Evolutionary conservation across 2,888 invertebrate species (phyloP).

Genomic region (Pseudococcus longispinus): DNA sequence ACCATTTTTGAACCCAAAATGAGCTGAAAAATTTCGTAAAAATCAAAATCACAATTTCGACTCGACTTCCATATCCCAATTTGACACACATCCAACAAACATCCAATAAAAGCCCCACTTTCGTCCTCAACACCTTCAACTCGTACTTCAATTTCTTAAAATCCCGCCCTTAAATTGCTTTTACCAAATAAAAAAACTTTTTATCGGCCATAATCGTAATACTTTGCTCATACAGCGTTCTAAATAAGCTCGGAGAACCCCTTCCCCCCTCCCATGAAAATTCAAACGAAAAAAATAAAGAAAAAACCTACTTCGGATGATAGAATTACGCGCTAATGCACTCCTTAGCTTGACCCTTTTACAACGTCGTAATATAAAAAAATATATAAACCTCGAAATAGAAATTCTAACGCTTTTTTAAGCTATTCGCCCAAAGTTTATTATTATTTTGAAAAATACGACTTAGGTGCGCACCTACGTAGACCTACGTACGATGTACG

Average conservation of each 20-base stretch:
- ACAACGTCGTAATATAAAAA: not conserved
- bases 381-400: constrained; percentile 25
- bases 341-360: not conserved
- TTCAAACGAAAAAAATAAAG: not conserved
- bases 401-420: not conserved
- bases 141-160: not conserved
- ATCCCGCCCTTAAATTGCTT: not conserved
- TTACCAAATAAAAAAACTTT: not conserved
- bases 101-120: too few species aligned
- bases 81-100: too few species aligned
- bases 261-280: too few species aligned
- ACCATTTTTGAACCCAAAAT: too few species aligned
- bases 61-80: too few species aligned
- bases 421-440: not conserved
- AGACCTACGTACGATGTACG: not conserved
- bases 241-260: not conserved
- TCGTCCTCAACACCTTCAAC: too few species aligned
- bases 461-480: not conserved
- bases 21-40: too few species aligned
- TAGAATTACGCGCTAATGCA: constrained; percentile 19
- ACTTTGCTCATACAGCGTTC: not conserved
- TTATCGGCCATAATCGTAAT: not conserved
- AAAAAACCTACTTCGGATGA: not conserved
- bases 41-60: too few species aligned
- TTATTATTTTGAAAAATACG: not conserved